Base-by-base conservation (phyloP, 23 tunicate genomes). In the Clavelina lepadiformis region DNA sequence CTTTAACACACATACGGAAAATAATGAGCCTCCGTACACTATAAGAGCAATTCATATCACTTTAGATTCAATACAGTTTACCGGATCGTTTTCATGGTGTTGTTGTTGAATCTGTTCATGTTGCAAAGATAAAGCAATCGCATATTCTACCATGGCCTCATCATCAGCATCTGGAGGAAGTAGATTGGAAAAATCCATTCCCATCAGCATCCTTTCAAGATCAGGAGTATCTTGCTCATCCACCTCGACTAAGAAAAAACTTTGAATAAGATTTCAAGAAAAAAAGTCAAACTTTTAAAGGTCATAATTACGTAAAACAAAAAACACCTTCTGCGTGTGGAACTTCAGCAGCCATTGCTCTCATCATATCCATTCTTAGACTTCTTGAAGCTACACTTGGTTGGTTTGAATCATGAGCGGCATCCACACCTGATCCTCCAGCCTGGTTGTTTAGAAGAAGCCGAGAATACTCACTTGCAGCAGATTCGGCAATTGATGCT, bases 81-180 rank as follows among this genome's bases (percentile, higher is more conserved):
- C 65, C 37, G 31, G 24, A 61, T 33, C 35, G 34, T 26, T 34
- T 19, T 27, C 67, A 8, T 18, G 66, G 19, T 51, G 69, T 58
- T 78, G 85, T 19, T 78, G 56, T 35, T 69, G 68, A 56, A 28
- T 60, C 35, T 60, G 77, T 38, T 65, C 69, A 51, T 87, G 96
- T 28, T 80, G 96, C 46, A 87, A 66, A 29, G 80, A 70, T 0
- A 87, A 73, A 11, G 96, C 96, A 31, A 87, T 87, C 41, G 96
- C 96, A 53, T 67, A 80, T 63, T 87, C 96, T 73, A 87, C 86
- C 96, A 87, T 79, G 38, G 86, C 85, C 52, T 87, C 96, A 29
- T 85, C 96, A 37, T 82, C 86, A 0, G 56, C 69, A 36, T 68
- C 84, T 26, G 84, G 84, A n/a, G 75, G 75, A 3, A 74, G 51